These are phyloP conservation scores for Anas bahamensis DNA, from an alignment of 2,797 vertebrate species.

Conservation along the genomic window DNA sequence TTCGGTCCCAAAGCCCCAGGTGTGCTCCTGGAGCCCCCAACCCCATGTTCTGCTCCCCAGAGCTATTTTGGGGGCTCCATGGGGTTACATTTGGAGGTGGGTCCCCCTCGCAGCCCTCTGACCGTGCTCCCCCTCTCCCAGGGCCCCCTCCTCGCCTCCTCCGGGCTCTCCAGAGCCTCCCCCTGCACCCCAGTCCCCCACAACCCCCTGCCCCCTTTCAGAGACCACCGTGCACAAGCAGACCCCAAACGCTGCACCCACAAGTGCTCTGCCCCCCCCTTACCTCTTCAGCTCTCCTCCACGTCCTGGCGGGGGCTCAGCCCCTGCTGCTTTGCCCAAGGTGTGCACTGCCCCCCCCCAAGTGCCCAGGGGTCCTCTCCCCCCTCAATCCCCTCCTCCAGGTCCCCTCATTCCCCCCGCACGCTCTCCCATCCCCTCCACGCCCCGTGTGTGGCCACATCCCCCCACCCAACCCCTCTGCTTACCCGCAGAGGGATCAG, in stretches of 20 bases:
- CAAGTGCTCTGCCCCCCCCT: fast-evolving
- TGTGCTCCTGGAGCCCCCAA: too few species aligned
- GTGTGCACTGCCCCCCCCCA: too few species aligned
- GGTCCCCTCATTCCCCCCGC: fast-evolving
- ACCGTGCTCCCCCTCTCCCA: neutral
- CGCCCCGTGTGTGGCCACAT: fast-evolving
- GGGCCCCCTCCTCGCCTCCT: neutral
- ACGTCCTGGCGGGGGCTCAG: neutral
- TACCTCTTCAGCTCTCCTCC: neutral
- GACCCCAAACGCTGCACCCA: neutral
- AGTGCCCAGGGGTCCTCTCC: neutral
- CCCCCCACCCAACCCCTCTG: too few species aligned
- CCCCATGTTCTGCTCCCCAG: too few species aligned
- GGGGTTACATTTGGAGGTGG: neutral
- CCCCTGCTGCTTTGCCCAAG: fast-evolving
- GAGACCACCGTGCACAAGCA: fast-evolving
- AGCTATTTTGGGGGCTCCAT: too few species aligned
- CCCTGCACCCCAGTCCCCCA: fast-evolving
- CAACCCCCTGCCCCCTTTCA: fast-evolving
- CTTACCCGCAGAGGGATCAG: neutral
- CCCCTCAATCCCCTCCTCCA: fast-evolving
- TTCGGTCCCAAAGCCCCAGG: too few species aligned
- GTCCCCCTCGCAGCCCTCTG: neutral
- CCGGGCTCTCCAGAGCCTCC: too few species aligned
- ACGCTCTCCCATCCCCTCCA: fast-evolving